Base-by-base conservation (phyloP, 2,113 vertebrate genomes). In the Sterna hirundo region DNA sequence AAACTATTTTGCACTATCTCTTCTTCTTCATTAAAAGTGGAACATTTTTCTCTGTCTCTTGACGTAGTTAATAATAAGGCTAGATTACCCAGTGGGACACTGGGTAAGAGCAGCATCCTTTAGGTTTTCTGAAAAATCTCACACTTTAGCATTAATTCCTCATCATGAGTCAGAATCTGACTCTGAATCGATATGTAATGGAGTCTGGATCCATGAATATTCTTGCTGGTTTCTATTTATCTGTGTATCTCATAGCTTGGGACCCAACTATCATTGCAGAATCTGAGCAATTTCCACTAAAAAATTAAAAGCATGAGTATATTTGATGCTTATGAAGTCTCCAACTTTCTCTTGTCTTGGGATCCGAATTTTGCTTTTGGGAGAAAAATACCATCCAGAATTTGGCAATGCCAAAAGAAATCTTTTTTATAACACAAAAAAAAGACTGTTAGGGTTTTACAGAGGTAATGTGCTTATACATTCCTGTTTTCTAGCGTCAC, bases 21-120 rank as follows among this genome's bases (percentile, higher is more conserved):
- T 97, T 97, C 96, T 98, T 97, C 93, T 96, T 98, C 95, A 97
- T 97, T 97, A 97, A 94, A 95, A 97, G 58, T 71, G 60, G 88
- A 64, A 70, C 92, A 96, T 97, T 97, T 96, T 96, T 94, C 95
- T 96, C 79, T 92, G 66, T 92, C 95, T 95, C 83, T 88, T 93
- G 90, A 81, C 58, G 3, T 92, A 83, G 58, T 95, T 94, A 94
- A 96, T 97, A 97, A 97, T 93, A 93, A 95, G 82, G 26, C 74
- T 93, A 49, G 46, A 69, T 89, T 94, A 92, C 79, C 61, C 95
- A 13, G 49, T 93, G 94, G 90, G 76, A 86, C 3, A 40, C 34
- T 49, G 90, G 60, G 47, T 94, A 93, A 54, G 32, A 92, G 57
- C 64, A 90, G 32, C 72, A 90, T 93, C 72, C 72, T 87, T 93